Conservation (phyloP, 2,113 vertebrate species). For the Hassar affinis region DNA sequence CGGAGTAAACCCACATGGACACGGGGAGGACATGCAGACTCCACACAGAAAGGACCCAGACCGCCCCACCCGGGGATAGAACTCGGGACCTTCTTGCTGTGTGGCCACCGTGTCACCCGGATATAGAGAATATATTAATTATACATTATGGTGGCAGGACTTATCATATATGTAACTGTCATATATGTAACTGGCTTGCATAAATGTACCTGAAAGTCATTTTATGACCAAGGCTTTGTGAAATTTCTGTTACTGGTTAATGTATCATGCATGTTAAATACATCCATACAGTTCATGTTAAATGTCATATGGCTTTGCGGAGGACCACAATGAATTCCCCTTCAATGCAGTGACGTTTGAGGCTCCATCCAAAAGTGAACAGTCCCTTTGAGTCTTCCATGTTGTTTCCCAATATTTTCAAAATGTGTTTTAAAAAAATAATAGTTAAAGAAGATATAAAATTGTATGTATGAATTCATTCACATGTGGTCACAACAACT, state of each 20-base stretch:
- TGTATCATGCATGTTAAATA: neutral
- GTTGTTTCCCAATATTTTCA: neutral
- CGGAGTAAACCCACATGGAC: too few species aligned
- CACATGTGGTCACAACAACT: neutral
- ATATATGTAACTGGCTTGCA: neutral
- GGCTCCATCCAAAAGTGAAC: neutral
- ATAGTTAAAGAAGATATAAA: neutral
- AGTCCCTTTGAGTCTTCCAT: neutral
- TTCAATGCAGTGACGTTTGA: neutral
- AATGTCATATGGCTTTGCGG: slow-evolving; percentile 5
- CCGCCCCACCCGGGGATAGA: too few species aligned
- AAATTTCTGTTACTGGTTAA: neutral
- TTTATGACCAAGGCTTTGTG: neutral
- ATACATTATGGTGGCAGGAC: neutral
- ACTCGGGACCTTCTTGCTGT: too few species aligned
- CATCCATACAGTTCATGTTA: neutral
- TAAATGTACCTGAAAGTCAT: neutral
- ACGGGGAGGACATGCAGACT: too few species aligned
- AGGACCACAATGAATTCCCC: slow-evolving; percentile 39
- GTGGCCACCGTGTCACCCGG: too few species aligned
- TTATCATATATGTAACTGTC: neutral
- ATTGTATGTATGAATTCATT: neutral
- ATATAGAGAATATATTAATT: too few species aligned
- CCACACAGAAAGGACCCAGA: too few species aligned
- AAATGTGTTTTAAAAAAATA: neutral